Conservation (phyloP, 2,113 vertebrate species). For the Isurus oxyrinchus region DNA sequence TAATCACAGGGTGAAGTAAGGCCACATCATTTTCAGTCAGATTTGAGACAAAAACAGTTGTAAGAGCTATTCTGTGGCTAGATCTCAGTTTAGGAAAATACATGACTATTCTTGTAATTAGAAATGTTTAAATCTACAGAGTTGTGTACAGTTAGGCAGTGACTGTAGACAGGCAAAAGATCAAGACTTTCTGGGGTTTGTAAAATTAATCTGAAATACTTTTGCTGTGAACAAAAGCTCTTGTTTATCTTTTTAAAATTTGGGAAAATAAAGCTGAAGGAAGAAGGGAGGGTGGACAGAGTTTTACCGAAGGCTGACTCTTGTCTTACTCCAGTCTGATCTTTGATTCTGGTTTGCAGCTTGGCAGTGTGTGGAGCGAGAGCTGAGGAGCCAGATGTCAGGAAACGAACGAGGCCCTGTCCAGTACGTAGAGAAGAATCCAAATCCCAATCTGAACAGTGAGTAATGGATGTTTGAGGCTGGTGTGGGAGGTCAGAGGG, state of each 20-base stretch:
- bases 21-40: neutral
- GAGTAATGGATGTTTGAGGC: conserved; percentile 49
- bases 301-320: neutral
- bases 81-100: neutral
- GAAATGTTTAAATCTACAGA: neutral
- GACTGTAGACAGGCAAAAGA: neutral
- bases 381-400: conserved; percentile 74
- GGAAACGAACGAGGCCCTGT: conserved; percentile 81
- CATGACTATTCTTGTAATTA: neutral
- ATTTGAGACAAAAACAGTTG: neutral
- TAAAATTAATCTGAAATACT: neutral
- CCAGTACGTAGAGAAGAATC: conserved; percentile 95
- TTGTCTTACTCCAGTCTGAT: neutral
- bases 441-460: conserved; percentile 90
- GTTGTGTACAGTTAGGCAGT: neutral
- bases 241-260: neutral
- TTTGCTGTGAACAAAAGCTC: neutral
- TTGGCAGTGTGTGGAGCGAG: conserved; percentile 91
- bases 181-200: neutral
- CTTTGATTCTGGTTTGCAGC: conserved; percentile 53
- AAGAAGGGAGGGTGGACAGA: neutral
- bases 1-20: neutral
- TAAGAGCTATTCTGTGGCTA: neutral
- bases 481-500: neutral
- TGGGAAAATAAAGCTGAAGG: neutral